phyloP scores from a whole-genome alignment of 30 jellyfish, hydroid and myxozoan species.

The Hydractinia symbiolongicarpus region DNA sequence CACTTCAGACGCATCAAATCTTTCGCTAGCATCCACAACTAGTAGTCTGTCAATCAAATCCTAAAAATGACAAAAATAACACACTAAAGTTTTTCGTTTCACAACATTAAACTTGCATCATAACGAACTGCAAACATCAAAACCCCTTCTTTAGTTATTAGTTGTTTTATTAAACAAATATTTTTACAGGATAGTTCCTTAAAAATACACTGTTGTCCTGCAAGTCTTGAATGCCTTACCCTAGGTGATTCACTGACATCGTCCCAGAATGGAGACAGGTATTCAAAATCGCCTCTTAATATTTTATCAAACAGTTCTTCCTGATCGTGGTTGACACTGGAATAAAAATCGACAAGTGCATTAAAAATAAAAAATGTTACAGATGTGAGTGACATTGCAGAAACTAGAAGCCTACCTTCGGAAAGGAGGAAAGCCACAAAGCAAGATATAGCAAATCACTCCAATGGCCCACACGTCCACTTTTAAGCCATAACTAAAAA shows the following conservation, averaged over 20 bases:
- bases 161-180: no score
- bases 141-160: background rate
- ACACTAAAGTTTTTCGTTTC: background rate
- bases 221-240: constrained; percentile 29
- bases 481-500: constrained; percentile 68
- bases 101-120: background rate
- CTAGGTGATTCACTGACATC: constrained; percentile 78
- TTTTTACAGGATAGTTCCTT: no score
- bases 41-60: constrained; percentile 59
- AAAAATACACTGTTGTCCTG: background rate
- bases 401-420: constrained; percentile 50
- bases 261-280: constrained; percentile 85
- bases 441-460: constrained; percentile 64
- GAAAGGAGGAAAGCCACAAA: constrained; percentile 97
- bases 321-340: constrained; percentile 81
- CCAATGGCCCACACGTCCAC: constrained; percentile 98
- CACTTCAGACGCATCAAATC: constrained; percentile 65
- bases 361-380: background rate
- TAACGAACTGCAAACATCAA: background rate
- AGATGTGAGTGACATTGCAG: background rate
- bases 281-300: constrained; percentile 78
- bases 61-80: constrained; percentile 19
- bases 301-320: constrained; percentile 94
- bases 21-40: constrained; percentile 75
- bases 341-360: background rate